Evolutionary conservation across 2,113 vertebrate species (phyloP).

Genomic region (Poeciliopsis prolifica): DNA sequence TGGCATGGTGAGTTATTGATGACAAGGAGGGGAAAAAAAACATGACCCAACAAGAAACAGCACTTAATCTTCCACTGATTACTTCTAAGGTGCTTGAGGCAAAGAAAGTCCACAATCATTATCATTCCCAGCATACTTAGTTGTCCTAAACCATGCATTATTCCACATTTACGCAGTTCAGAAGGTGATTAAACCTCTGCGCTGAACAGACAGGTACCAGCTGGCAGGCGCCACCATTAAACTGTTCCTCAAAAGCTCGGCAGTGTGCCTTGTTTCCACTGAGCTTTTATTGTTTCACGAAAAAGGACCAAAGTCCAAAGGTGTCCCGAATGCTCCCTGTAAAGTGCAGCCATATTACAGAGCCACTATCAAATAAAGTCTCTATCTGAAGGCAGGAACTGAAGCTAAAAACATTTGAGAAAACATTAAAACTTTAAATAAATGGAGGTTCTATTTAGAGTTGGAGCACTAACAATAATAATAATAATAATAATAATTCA

Average conservation of each 20-base stretch:
- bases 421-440: neutral
- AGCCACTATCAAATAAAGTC: neutral
- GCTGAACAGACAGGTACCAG: conserved; percentile 29
- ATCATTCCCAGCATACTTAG: conserved; percentile 53
- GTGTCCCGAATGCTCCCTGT: neutral
- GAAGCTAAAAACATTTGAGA: neutral
- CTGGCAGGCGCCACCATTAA: neutral
- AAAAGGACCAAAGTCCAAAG: neutral
- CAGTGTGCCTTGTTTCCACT: neutral
- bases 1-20: conserved; percentile 19
- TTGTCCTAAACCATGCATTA: conserved; percentile 28
- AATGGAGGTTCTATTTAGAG: neutral
- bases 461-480: neutral
- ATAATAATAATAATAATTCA: no score
- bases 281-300: neutral
- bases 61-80: conserved; percentile 22
- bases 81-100: conserved; percentile 31
- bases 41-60: conserved; percentile 32
- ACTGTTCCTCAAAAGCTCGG: neutral
- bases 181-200: neutral
- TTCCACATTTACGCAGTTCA: neutral
- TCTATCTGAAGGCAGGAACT: neutral
- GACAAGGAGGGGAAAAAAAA: conserved; percentile 29
- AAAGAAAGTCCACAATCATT: conserved; percentile 21
- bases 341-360: neutral